These are phyloP conservation scores for Sylvia borin DNA, from an alignment of 2,797 vertebrate species.

Conservation along the genomic window DNA sequence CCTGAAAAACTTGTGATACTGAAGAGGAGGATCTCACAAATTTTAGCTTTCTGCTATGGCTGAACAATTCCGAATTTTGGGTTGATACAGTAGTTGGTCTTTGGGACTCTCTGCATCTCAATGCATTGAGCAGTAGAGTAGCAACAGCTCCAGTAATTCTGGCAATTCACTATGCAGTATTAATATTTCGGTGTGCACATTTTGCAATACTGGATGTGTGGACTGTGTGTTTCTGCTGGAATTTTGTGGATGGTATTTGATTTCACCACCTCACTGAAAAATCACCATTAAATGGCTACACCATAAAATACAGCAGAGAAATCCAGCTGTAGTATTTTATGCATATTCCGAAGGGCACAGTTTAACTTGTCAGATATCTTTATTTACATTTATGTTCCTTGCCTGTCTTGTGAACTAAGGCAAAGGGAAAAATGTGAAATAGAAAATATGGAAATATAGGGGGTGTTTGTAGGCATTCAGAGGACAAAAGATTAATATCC, in stretches of 20 bases:
- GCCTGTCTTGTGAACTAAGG: not conserved
- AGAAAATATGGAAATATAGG: not conserved
- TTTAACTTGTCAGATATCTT: not conserved
- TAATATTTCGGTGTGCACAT: not conserved
- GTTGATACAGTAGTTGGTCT: accelerated
- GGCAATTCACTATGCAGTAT: not conserved
- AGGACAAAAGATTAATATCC: not conserved
- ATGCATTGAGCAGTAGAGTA: not conserved
- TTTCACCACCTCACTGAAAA: not conserved
- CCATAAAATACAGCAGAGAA: not conserved
- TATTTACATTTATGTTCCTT: not conserved
- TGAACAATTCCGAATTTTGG: not conserved
- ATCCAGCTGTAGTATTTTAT: not conserved
- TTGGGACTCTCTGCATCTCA: not conserved
- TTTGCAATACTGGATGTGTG: not conserved
- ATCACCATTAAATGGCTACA: not conserved
- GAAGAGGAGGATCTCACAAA: not conserved
- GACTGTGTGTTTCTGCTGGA: not conserved
- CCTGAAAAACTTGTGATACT: not conserved
- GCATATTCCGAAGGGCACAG: not conserved
- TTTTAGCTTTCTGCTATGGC: not conserved
- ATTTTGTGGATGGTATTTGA: not conserved
- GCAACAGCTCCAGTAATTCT: not conserved
- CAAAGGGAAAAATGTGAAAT: not conserved
- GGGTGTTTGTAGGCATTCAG: not conserved